Base-by-base conservation (phyloP, 2,888 invertebrate species). In the Archips crataeganus region DNA sequence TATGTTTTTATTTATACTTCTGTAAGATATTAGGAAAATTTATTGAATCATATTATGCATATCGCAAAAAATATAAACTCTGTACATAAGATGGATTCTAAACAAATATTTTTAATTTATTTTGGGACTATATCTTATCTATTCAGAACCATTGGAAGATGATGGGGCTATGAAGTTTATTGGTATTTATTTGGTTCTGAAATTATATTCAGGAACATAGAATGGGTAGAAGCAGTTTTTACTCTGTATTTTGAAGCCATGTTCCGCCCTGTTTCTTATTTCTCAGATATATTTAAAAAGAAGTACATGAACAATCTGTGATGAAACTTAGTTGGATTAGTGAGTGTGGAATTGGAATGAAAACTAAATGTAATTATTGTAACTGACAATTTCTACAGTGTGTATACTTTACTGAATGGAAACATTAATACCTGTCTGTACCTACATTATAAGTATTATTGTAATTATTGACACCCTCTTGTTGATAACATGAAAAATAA, bases 281-380 rank as follows among this genome's bases (percentile, higher is more conserved):
- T 79, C 79, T 86, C 49, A 83, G 79, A 86, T 84, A 84, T 81
- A 82, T 81, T 72, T 85, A 90, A 90, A 84, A 88, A 87, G 84
- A 91, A 93, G 93, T 94, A 94, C 94, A 94, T 90, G 87, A 88
- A 87, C 82, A 86, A 92, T 90, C 94, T 94, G 94, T 94, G 94
- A 94, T 94, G 88, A 90, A 89, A 87, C 90, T 89, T 88, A 91
- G 89, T 85, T 87, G 85, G 84, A 85, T 83, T 81, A 84, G 86
- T 86, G 87, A 80, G 83, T 79, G 87, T 85, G 87, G 86, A 85
- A 84, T 84, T 82, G 81, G 84, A 84, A 84, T 83, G 84, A 86
- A 87, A 84, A 83, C 81, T 84, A 82, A 78, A 81, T 81, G 81
- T 83, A 66, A 80, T 82, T 84, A 80, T 80, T 84, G 82, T 86